Base-by-base conservation (phyloP, 2,113 vertebrate genomes). In the Cacatua alba region DNA sequence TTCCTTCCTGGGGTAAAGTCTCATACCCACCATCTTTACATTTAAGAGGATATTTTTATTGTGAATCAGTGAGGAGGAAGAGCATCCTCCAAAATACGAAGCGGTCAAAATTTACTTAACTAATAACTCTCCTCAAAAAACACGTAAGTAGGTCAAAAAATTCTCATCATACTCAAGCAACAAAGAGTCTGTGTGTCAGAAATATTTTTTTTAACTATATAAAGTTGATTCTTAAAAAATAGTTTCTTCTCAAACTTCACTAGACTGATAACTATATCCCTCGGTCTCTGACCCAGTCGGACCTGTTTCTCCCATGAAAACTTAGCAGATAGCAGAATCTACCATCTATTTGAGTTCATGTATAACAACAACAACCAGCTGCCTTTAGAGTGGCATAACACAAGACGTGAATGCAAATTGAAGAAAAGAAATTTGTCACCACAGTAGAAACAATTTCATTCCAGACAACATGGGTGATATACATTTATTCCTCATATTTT, bases 401-500 rank as follows among this genome's bases (percentile, higher is more conserved):
- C 29, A 90, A 49, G 49, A n/a, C 16, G 5, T 12, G 39, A 79
- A 97, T 95, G 90, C 35, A 90, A 85, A 89, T 35, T 29, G 57
- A 86, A 69, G n/a, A 76, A 16, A 13, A 90, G 77, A 81, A 82
- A 74, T 64, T 82, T 65, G 59, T 95, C 43, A 65, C 76, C 35
- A 51, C 6, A 65, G 63, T 29, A 85, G 72, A 90, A 95, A 74
- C 14, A 86, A 75, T 72, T 90, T 83, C 31, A 62, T 86, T 87
- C 53, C 74, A 70, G 70, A 86, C 91, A 85, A 79, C 44, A 25
- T 2, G 13, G 91, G 68, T 51, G 28, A 96, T 77, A 35, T 39
- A 67, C 17, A 33, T 44, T 26, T 62, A 52, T 94, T 96, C 68
- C 75, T 89, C 49, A 43, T 92, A 67, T 91, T 95, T 96, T 90